Base-by-base conservation (phyloP, 2,888 invertebrate genomes). In the Lymantria monacha region DNA sequence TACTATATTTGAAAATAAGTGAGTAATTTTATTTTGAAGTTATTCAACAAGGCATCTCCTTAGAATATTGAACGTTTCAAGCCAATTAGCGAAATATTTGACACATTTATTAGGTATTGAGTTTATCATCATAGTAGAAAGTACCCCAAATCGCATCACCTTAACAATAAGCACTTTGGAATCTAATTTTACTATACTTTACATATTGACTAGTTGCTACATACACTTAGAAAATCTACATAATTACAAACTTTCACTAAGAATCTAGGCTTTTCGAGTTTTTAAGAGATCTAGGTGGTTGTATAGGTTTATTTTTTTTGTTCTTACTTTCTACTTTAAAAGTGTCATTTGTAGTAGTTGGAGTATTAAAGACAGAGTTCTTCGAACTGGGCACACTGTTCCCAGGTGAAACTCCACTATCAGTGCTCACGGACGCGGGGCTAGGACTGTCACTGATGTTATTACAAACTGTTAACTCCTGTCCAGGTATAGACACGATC, bases 211-310 rank as follows among this genome's bases (percentile, higher is more conserved):
- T 81, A 81, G 75, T 79, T 61, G 55, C 87, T 87, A 87, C 81
- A 69, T 86, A 90, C 89, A 90, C 76, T 87, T 90, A 90, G 84
- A 90, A 90, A 90, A 91, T 89, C 89, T 91, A 91, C 88, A 87
- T 88, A 87, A 86, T 89, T 88, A 89, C 89, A 88, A 83, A 82
- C 70, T 70, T 72, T 63, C 62, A 79, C 82, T 87, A 89, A 80
- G 87, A 84, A 74, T 91, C 90, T 81, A 91, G 72, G 83, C 90
- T 90, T 83, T 90, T 91, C 51, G 90, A 89, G 79, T 83, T 87
- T 73, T 89, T 90, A 49, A 88, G 79, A 70, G 87, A 83, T 79
- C 88, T 79, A 64, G 79, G 70, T 65, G 76, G 79, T 61, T 76
- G 78, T 55, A 71, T 65, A 46, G 78, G 55, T 75, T 87, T 88